These are phyloP conservation scores for Onychostruthus taczanowskii DNA, from an alignment of 2,113 vertebrate species.

Conservation along the genomic window DNA sequence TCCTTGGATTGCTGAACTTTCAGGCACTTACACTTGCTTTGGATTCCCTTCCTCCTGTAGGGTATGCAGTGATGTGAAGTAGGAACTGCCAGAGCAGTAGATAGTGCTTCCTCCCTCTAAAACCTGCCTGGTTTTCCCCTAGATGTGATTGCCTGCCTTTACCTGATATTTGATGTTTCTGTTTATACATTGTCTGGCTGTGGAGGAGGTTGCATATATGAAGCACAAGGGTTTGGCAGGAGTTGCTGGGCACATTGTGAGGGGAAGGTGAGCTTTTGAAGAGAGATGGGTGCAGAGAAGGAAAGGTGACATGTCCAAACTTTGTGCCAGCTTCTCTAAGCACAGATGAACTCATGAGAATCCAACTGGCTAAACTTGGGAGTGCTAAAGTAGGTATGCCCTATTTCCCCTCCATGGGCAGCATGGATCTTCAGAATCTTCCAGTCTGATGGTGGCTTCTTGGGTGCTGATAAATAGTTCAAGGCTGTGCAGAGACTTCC, in stretches of 20 bases:
- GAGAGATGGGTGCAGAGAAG: not conserved
- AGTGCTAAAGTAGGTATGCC: slow-evolving; percentile 1
- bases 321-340: slow-evolving; percentile 1
- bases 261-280: slow-evolving; percentile 13
- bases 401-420: not conserved
- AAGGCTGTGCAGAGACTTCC: not conserved
- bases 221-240: not conserved
- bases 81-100: not conserved
- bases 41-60: not conserved
- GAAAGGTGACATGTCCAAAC: not conserved
- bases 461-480: not conserved
- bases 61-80: not conserved
- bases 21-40: not conserved
- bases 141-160: not conserved
- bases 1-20: not conserved
- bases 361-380: not conserved
- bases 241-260: not conserved
- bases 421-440: not conserved
- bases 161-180: not conserved
- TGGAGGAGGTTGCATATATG: not conserved
- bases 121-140: not conserved
- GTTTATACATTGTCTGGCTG: not conserved
- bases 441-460: not conserved
- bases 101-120: not conserved
- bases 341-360: not conserved